These are phyloP conservation scores for Lepus americanus DNA, from an alignment of 2,113 vertebrate species.

Conservation along the genomic window DNA sequence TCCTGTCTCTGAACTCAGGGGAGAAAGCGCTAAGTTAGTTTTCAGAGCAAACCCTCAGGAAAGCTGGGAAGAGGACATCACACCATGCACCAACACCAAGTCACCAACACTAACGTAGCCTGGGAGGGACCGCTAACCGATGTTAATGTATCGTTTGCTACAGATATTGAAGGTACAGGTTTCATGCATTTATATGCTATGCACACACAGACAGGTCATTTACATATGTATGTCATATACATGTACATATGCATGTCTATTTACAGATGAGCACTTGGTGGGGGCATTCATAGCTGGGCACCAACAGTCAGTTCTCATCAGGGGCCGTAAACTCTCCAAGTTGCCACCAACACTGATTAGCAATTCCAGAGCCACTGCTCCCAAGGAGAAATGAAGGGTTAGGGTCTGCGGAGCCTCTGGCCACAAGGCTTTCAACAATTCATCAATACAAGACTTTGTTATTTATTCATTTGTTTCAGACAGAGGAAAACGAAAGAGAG, in stretches of 20 bases:
- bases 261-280: too few species aligned
- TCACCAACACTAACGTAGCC: too few species aligned
- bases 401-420: neutral
- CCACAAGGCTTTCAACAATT: neutral
- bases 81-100: neutral
- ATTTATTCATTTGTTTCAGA: too few species aligned
- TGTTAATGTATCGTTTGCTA: too few species aligned
- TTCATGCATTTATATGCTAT: neutral
- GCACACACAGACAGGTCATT: neutral
- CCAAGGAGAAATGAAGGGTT: neutral
- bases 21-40: neutral
- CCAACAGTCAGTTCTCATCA: fast-evolving
- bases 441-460: neutral
- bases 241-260: too few species aligned
- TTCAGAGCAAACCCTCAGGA: neutral
- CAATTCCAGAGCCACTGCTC: neutral
- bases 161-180: neutral
- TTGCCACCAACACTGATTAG: too few species aligned
- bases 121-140: too few species aligned
- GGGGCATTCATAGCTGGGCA: neutral
- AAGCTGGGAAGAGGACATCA: neutral
- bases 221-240: neutral
- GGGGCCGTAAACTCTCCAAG: neutral
- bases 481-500: too few species aligned
- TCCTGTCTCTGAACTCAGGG: neutral